A percentile compares a stretch with the other conserved stretches of the same genome.
These are phyloP conservation scores for Zalophus californianus DNA, from an alignment of 2,797 vertebrate species.

Conservation along the genomic window DNA sequence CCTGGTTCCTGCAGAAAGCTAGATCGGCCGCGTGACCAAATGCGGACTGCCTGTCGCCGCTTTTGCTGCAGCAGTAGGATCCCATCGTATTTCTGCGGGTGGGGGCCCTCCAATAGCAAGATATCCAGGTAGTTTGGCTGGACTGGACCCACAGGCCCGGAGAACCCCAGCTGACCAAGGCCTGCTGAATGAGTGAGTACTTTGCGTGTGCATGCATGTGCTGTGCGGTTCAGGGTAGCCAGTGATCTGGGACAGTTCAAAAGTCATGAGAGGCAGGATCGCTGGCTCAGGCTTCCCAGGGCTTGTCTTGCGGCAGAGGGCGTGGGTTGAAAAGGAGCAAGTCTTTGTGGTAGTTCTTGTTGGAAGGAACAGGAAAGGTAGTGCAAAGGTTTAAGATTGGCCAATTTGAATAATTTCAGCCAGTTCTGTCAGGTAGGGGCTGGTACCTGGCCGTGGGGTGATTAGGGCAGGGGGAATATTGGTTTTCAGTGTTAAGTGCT, in stretches of 20 bases:
- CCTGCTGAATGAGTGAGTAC: background rate
- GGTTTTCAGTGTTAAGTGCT: background rate
- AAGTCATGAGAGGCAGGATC: background rate
- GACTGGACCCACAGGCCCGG: background rate
- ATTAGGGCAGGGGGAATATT: background rate
- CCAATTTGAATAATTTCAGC: background rate
- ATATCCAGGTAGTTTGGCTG: background rate
- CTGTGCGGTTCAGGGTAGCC: background rate
- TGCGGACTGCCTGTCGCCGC: background rate
- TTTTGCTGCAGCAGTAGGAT: background rate
- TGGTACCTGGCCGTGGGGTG: background rate
- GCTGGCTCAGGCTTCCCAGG: background rate
- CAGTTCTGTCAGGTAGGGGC: background rate
- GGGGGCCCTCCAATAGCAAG: too few relatives aligned
- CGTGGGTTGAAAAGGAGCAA: background rate
- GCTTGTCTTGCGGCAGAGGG: background rate
- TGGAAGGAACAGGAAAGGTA: background rate
- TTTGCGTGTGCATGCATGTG: fast-evolving
- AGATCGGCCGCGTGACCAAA: too few relatives aligned
- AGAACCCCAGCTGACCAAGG: background rate
- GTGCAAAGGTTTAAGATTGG: background rate
- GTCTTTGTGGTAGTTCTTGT: background rate
- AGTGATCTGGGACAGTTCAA: background rate
- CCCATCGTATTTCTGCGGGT: background rate
- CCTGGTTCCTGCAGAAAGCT: background rate